These are phyloP conservation scores for Gnatocerus cornutus DNA, from an alignment of 2,888 invertebrate species.

Conservation along the genomic window DNA sequence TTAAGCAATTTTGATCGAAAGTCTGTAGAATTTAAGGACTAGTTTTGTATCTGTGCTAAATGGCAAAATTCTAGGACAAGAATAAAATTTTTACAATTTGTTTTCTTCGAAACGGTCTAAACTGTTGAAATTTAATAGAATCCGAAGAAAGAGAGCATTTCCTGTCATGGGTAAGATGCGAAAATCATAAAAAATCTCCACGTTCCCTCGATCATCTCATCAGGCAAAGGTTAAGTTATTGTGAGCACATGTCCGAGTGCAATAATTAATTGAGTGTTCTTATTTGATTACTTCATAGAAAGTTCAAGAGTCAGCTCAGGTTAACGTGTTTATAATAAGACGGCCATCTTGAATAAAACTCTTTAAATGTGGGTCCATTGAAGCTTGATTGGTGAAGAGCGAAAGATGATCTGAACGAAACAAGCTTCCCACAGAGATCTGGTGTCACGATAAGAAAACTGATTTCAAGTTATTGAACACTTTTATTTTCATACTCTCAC, in stretches of 20 bases:
- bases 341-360: constrained; percentile 23
- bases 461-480: not conserved
- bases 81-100: too few relatives aligned
- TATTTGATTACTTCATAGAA: constrained; percentile 35
- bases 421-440: constrained; percentile 53
- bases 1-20: too few relatives aligned
- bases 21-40: too few relatives aligned
- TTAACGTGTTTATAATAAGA: constrained; percentile 32
- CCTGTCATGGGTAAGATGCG: too few relatives aligned
- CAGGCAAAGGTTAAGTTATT: constrained; percentile 17
- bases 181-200: too few relatives aligned
- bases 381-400: constrained; percentile 26
- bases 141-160: too few relatives aligned
- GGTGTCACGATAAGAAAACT: constrained; percentile 38
- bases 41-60: too few relatives aligned
- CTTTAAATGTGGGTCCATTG: constrained; percentile 32
- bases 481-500: constrained; percentile 3
- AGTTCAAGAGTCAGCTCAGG: constrained; percentile 33
- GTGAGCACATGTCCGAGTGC: constrained; percentile 18
- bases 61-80: too few relatives aligned
- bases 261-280: constrained; percentile 41
- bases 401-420: constrained; percentile 40
- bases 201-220: not conserved
- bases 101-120: too few relatives aligned
- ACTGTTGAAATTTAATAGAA: too few relatives aligned